Evolutionary conservation across 2,888 invertebrate genomes (phyloP).

Genomic region (Campoplex nolae): DNA sequence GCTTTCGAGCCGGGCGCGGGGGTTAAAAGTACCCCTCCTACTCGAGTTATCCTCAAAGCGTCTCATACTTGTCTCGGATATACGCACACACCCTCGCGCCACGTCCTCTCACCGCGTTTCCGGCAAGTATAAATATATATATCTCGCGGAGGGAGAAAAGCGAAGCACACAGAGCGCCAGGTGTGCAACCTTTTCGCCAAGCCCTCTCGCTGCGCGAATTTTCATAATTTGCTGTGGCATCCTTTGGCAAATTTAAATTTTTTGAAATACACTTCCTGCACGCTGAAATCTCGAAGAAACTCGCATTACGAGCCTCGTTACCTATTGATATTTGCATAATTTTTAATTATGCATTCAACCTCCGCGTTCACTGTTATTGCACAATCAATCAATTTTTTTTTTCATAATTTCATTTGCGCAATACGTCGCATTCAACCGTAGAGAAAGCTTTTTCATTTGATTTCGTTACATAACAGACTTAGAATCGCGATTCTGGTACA

Average conservation of each 20-base stretch:
- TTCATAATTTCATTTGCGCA: neutral
- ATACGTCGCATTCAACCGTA: neutral
- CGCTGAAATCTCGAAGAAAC: neutral
- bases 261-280: conserved; percentile 21
- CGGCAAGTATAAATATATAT: conserved; percentile 48
- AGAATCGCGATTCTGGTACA: neutral
- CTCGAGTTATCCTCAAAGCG: conserved; percentile 45
- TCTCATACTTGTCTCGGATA: conserved; percentile 45
- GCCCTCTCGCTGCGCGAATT: conserved; percentile 27
- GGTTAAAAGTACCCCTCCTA: conserved; percentile 38
- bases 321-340: conserved; percentile 17
- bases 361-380: neutral
- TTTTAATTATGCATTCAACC: conserved; percentile 32
- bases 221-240: conserved; percentile 59
- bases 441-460: neutral
- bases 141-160: conserved; percentile 27
- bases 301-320: conserved; percentile 25
- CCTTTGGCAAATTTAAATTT: conserved; percentile 65
- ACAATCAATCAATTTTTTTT: conserved; percentile 9
- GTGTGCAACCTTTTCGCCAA: conserved; percentile 38
- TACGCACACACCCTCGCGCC: conserved; percentile 12
- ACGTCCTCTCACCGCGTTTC: conserved; percentile 18
- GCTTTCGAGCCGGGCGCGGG: conserved; percentile 47
- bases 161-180: conserved; percentile 49
- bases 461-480: neutral